Conservation (phyloP, 1,140 invertebrate genomes). For the Probaryconus sp. region DNA sequence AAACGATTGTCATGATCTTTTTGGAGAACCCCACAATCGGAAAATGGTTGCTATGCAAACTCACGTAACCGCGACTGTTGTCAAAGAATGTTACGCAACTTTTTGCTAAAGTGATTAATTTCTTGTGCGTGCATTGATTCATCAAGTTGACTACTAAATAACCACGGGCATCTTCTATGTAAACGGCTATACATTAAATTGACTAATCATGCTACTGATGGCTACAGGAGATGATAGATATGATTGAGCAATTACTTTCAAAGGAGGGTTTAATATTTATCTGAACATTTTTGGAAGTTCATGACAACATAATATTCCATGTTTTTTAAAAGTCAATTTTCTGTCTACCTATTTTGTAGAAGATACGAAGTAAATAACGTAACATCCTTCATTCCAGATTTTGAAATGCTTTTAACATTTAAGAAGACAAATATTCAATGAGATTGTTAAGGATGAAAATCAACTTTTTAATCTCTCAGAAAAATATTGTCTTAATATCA, state of each 20-base stretch:
- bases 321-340: too few relatives aligned
- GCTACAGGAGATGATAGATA: constrained; percentile 3
- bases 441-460: too few relatives aligned
- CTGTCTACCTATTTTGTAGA: too few relatives aligned
- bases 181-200: constrained; percentile 33
- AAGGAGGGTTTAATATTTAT: too few relatives aligned
- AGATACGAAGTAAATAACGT: too few relatives aligned
- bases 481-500: too few relatives aligned
- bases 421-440: too few relatives aligned
- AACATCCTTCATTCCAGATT: too few relatives aligned
- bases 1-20: constrained; percentile 30
- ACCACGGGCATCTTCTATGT: constrained; percentile 14
- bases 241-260: constrained; percentile 27
- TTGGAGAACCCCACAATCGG: constrained; percentile 1
- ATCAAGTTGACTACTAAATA: constrained; percentile 39
- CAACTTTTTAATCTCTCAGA: too few relatives aligned
- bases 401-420: too few relatives aligned
- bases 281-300: too few relatives aligned
- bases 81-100: constrained; percentile 29
- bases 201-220: constrained; percentile 33
- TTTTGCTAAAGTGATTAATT: constrained; percentile 45
- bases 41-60: constrained; percentile 34
- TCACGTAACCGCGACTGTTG: constrained; percentile 30
- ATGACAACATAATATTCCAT: too few relatives aligned
- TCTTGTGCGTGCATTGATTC: constrained; percentile 40